A percentile compares a stretch with the other conserved stretches of the same genome.
Evolutionary conservation across 2,888 invertebrate species (phyloP).

Genomic region (Rhingia rostrata): DNA sequence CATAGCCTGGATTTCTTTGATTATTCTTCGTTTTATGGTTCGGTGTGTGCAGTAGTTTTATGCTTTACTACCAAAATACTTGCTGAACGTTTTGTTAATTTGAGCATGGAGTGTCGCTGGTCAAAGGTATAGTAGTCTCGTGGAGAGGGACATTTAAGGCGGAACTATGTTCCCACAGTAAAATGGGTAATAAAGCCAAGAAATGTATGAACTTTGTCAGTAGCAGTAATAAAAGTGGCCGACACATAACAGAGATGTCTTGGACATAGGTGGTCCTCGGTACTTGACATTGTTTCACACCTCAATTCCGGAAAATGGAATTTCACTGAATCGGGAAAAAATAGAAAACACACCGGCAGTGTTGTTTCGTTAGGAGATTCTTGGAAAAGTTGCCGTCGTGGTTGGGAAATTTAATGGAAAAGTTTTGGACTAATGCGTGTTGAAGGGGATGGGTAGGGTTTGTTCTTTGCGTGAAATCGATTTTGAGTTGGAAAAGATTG

Average conservation of each 20-base stretch:
- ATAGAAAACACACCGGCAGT: background rate
- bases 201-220: slow-evolving; percentile 65
- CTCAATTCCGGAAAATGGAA: slow-evolving; percentile 16
- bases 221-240: slow-evolving; percentile 47
- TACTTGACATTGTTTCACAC: slow-evolving; percentile 47
- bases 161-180: slow-evolving; percentile 63
- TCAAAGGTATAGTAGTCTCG: background rate
- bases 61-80: slow-evolving; percentile 29
- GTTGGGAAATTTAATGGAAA: background rate
- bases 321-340: slow-evolving; percentile 3
- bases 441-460: background rate
- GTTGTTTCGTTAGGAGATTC: background rate
- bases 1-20: slow-evolving; percentile 58
- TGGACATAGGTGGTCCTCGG: slow-evolving; percentile 42
- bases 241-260: slow-evolving; percentile 19
- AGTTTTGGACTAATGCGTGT: background rate
- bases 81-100: slow-evolving; percentile 51
- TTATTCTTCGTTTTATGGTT: slow-evolving; percentile 48
- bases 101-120: slow-evolving; percentile 40
- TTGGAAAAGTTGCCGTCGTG: background rate
- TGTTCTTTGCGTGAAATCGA: background rate
- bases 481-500: background rate
- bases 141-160: slow-evolving; percentile 21
- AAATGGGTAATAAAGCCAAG: slow-evolving; percentile 52
- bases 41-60: slow-evolving; percentile 24